Conservation (phyloP, 2,113 vertebrate genomes). For the Pimephales promelas region DNA sequence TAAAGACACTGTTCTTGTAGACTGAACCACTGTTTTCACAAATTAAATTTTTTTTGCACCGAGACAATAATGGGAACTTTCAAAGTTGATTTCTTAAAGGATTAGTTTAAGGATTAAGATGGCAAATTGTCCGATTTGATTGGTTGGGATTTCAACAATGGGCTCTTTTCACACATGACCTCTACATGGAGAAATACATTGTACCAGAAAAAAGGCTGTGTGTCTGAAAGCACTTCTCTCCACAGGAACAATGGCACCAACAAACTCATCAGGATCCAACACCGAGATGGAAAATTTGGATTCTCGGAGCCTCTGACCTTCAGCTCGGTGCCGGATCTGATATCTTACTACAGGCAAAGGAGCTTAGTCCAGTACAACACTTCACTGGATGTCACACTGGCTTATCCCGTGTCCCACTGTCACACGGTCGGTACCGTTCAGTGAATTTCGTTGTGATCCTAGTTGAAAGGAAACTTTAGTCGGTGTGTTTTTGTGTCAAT, state of each 20-base stretch:
- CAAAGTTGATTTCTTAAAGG: too few relatives aligned
- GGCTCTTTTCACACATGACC: neutral
- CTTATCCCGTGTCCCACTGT: constrained; percentile 78
- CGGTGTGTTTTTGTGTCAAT: neutral
- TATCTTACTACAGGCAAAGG: constrained; percentile 92
- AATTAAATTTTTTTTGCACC: too few relatives aligned
- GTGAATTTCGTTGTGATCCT: neutral
- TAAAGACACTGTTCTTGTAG: too few relatives aligned
- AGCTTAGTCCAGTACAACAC: constrained; percentile 95
- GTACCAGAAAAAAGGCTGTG: neutral
- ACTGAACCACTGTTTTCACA: too few relatives aligned
- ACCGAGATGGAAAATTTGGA: constrained; percentile 90
- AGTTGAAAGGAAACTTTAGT: neutral
- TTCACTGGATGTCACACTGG: constrained; percentile 90
- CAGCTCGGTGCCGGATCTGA: constrained; percentile 92
- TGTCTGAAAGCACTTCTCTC: neutral
- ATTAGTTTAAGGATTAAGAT: neutral
- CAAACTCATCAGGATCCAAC: constrained; percentile 96
- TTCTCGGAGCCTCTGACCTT: constrained; percentile 96
- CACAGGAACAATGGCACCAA: constrained; percentile 94
- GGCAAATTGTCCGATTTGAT: neutral
- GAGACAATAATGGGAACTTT: too few relatives aligned
- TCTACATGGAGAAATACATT: neutral
- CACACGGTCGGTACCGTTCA: neutral
- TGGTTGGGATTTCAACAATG: neutral